phyloP scores from a whole-genome alignment of 2,113 vertebrate species.

The Mus musculus region DNA sequence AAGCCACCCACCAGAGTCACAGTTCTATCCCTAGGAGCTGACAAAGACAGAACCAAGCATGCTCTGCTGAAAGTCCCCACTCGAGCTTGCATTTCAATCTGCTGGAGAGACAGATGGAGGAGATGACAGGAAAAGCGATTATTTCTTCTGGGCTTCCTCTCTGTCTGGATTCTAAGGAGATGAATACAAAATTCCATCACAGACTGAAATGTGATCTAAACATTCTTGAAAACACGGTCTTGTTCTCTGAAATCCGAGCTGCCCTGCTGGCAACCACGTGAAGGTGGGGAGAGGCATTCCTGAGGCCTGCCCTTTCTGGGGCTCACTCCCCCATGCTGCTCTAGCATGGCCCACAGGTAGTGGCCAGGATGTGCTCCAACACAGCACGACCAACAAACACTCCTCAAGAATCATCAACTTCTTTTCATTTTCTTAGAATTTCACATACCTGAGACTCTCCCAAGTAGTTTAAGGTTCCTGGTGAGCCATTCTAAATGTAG shows the following conservation, averaged over 20 bases:
- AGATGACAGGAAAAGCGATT: conserved; percentile 76
- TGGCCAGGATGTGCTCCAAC: not conserved
- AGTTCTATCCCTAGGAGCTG: conserved; percentile 50
- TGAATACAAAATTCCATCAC: conserved; percentile 70
- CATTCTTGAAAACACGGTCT: conserved; percentile 74
- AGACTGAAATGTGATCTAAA: conserved; percentile 77
- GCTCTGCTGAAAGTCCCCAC: conserved; percentile 52
- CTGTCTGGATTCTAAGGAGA: conserved; percentile 76
- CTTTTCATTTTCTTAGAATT: conserved; percentile 51
- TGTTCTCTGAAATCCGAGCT: conserved; percentile 71
- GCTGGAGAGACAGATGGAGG: conserved; percentile 61
- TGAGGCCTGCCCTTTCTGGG: conserved; percentile 31
- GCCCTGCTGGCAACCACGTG: not conserved
- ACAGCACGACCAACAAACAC: not conserved
- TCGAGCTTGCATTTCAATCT: conserved; percentile 59
- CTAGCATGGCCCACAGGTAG: not conserved
- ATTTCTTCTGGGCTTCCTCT: conserved; percentile 75
- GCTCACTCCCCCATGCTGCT: not conserved
- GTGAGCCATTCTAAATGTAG: not conserved
- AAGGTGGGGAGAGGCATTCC: conserved; percentile 52
- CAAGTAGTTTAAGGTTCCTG: conserved; percentile 46
- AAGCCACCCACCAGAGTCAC: conserved; percentile 53
- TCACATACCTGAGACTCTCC: conserved; percentile 18
- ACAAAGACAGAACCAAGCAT: conserved; percentile 59
- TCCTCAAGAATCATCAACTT: conserved; percentile 38